Base-by-base conservation (phyloP, 2,797 vertebrate species). In the Schizopygopsis pylzovi region DNA sequence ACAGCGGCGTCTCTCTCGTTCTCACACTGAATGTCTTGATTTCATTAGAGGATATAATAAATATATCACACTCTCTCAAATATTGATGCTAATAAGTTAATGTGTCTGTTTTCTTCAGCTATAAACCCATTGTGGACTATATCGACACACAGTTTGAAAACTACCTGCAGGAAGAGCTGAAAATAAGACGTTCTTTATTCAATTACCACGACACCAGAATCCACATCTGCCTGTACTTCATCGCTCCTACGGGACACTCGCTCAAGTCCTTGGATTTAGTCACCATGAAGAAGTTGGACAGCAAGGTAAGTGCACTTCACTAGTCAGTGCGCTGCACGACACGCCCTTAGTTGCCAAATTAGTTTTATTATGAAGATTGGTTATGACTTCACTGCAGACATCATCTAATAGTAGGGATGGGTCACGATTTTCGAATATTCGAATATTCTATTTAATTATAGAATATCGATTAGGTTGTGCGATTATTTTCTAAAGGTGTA, bases 121-220 rank as follows among this genome's bases (percentile, higher is more conserved):
- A 99, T 95, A 99, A 98, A 94, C 98, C 98, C 22, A 98, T 99
- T 0, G 98, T 99, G n/a, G 97, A 99, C 92, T 99, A 99, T 94
- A 99, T 99, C 90, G 98, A 99, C 81, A 97, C 97, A 76, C 98
- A 99, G 95, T 99, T 99, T 93, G 98, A 99, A 93, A 98, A 96
- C 90, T 99, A 99, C 91, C 95, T 99, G 16, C 98, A 99, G 94
- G 98, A 99, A 59, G 98, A 99, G 93, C 93, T 99, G 92, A 99
- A 99, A 91, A 99, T 99, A 90, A 98, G 97, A 33, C 96, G 98
- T 2, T 99, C 98, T 0, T 97, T 99, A 22, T 98, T 98, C 71
- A 96, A 99, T 94, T 99, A 97, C 90, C 98, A 99, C 0, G 98
- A 99, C 95, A 98, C 98, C 0, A 95, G 98, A 92, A 97, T 99